A percentile compares a stretch with the other conserved stretches of the same genome.
Evolutionary conservation across 2,888 invertebrate species (phyloP).

Genomic region (Trichacis sp.): DNA sequence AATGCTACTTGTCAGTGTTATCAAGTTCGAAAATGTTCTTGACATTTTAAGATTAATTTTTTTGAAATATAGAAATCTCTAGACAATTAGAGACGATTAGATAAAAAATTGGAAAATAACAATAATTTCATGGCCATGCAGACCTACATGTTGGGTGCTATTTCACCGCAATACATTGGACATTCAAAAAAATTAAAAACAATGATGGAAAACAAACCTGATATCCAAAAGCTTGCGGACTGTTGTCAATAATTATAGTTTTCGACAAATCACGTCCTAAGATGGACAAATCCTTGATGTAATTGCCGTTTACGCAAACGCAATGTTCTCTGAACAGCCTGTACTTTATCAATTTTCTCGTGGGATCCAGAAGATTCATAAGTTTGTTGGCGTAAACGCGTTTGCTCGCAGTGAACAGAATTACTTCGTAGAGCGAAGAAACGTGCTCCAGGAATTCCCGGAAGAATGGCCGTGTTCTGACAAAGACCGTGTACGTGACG

Average conservation of each 20-base stretch:
- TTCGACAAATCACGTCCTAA: conserved; percentile 91
- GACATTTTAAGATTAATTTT: too few species aligned
- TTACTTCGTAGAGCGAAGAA: conserved; percentile 90
- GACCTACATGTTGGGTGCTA: too few species aligned
- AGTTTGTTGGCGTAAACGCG: conserved; percentile 94
- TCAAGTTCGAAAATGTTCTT: too few species aligned
- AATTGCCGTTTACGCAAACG: conserved; percentile 94
- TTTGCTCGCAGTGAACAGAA: conserved; percentile 95
- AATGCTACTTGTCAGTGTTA: too few species aligned
- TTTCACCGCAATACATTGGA: too few species aligned
- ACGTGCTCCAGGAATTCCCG: conserved; percentile 92
- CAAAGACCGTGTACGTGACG: conserved; percentile 87
- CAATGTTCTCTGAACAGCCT: conserved; percentile 96
- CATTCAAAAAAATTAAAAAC: too few species aligned
- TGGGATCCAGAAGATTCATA: conserved; percentile 90
- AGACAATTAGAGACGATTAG: too few species aligned
- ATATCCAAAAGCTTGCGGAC: conserved; percentile 93
- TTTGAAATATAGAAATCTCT: too few species aligned
- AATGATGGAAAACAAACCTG: conserved; percentile 77
- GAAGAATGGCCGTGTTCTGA: conserved; percentile 91
- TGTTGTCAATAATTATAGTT: conserved; percentile 89
- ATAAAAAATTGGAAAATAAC: too few species aligned
- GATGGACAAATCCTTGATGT: conserved; percentile 94
- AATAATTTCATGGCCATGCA: too few species aligned
- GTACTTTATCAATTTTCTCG: conserved; percentile 89